Evolutionary conservation across 2,113 vertebrate genomes (phyloP), one percentile per base, ranked within the genome.

Genomic region (Balaenoptera acutorostrata): DNA sequence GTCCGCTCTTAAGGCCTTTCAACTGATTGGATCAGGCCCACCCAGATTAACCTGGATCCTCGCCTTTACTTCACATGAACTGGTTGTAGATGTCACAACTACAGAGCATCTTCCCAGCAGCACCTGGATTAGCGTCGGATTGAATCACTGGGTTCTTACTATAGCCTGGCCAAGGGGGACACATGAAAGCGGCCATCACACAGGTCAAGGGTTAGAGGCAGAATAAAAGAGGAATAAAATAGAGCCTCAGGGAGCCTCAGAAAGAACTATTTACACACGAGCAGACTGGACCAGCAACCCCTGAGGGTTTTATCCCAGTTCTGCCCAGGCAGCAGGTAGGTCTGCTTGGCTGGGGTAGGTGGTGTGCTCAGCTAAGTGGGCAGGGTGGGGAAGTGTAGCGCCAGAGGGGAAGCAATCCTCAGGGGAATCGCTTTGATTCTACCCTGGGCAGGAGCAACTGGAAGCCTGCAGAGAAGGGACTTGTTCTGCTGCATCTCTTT

Each of bases 191-290:
- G 41, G 31, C 41, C 14, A 27, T 68, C 41, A 64, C 33, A 39
- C 29, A 88, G 36, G 31, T 55, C 39, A 69, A 92, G 20, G 33
- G 23, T 49, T 39, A n/a, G 36, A 84, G 80, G 88, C 10, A 71
- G 74, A 52, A 86, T 46, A 57, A 72, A 72, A 74, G 23, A 49
- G n/a, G 29, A 91, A 88, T 25, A 72, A 55, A 91, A 92, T 23
- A 61, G 36, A 44, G 52, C 49, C 18, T 31, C 5, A 4, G 77
- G 10, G 18, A 85, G 18, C 1, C 17, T 46, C 5, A 12, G 46
- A 61, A 75, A 87, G 68, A 95, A 29, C 17, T 3, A 55, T 44
- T 36, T 13, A 59, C 14, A 25, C 21, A 3, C 6, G 29, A 49
- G 8, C 14, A 59, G 71, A 25, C 1, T 25, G 20, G 55, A 55